These are phyloP conservation scores for Torymus auratus DNA, from an alignment of 2,888 invertebrate genomes.

Conservation along the genomic window DNA sequence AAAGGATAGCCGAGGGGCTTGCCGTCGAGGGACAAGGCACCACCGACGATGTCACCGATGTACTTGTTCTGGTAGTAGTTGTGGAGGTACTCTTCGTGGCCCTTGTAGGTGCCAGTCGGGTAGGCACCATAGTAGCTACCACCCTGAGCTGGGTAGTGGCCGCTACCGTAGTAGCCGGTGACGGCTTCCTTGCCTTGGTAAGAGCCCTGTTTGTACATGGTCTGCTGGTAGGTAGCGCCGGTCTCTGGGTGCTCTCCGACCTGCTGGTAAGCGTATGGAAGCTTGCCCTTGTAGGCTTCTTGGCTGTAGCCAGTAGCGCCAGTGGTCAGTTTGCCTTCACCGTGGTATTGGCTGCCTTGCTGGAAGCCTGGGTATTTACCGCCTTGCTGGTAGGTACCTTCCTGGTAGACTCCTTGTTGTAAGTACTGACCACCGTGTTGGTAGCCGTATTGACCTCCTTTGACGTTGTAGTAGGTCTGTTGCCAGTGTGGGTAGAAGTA, in stretches of 20 bases:
- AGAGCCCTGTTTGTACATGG: constrained; percentile 22
- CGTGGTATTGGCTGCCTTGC: too few relatives aligned
- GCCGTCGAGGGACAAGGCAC: constrained; percentile 76
- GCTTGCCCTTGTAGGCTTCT: constrained; percentile 12
- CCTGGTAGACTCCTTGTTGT: not conserved
- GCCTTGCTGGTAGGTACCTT: constrained; percentile 1
- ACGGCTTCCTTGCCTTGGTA: constrained; percentile 50
- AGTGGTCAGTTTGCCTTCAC: too few relatives aligned
- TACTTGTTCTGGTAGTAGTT: constrained; percentile 67
- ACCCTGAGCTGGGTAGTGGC: constrained; percentile 33
- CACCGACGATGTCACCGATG: constrained; percentile 70
- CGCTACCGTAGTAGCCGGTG: constrained; percentile 3
- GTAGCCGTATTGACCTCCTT: not conserved
- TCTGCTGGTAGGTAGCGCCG: not conserved
- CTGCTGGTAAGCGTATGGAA: constrained; percentile 24
- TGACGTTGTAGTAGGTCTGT: constrained; percentile 59
- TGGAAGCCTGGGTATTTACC: not conserved
- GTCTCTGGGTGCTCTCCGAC: not conserved
- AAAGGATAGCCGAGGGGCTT: constrained; percentile 80
- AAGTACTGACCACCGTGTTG: not conserved
- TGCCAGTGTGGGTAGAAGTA: constrained; percentile 62
- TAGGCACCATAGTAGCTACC: constrained; percentile 49
- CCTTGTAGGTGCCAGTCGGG: constrained; percentile 31
- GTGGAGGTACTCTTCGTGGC: constrained; percentile 64
- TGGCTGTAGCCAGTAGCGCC: not conserved